These are phyloP conservation scores for Epirrhoe tristata DNA, from an alignment of 2,888 invertebrate species.

Conservation along the genomic window DNA sequence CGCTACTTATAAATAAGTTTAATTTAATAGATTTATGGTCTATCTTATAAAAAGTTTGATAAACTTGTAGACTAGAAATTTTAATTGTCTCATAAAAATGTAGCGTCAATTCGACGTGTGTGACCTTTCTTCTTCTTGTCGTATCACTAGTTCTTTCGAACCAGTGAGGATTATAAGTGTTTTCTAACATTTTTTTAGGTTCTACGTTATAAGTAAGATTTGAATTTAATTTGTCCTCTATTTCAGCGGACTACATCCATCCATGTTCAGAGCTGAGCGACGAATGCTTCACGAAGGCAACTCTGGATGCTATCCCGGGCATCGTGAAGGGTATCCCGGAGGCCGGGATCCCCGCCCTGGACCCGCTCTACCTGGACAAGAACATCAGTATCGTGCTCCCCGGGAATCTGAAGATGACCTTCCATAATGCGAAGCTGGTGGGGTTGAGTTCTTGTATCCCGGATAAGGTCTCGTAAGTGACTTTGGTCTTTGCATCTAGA, in stretches of 20 bases:
- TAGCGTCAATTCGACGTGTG: too few species aligned
- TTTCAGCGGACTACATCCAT: slow-evolving; percentile 79
- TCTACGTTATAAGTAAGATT: too few species aligned
- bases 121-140: too few species aligned
- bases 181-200: too few species aligned
- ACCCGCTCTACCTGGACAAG: slow-evolving; percentile 70
- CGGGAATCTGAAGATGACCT: slow-evolving; percentile 78
- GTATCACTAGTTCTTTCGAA: too few species aligned
- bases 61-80: too few species aligned
- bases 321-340: slow-evolving; percentile 78
- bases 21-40: too few species aligned
- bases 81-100: too few species aligned
- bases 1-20: too few species aligned
- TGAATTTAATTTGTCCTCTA: too few species aligned
- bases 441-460: slow-evolving; percentile 74
- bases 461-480: slow-evolving; percentile 79
- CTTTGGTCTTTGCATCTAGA: background rate
- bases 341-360: slow-evolving; percentile 72
- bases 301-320: slow-evolving; percentile 74
- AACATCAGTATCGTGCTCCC: slow-evolving; percentile 77
- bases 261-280: slow-evolving; percentile 73
- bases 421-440: slow-evolving; percentile 73
- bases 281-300: slow-evolving; percentile 79
- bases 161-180: too few species aligned
- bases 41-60: too few species aligned